phyloP scores from a whole-genome alignment of 2,888 invertebrate species.

The Panzeria rudis region DNA sequence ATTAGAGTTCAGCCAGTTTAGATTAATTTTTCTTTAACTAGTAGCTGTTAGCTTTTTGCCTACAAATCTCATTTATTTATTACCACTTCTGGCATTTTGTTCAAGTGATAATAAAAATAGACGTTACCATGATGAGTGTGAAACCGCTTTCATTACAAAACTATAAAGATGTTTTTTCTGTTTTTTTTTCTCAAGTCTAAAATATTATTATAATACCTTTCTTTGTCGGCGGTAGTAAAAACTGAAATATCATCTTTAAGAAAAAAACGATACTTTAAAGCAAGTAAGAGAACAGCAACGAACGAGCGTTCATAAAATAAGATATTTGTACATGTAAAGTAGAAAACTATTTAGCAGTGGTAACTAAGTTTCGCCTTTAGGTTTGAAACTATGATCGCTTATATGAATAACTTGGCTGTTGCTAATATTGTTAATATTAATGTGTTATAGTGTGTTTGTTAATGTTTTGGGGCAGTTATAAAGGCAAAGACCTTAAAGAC shows the following conservation, averaged over 20 bases:
- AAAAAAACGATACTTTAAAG: slow-evolving; percentile 35
- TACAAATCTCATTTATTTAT: slow-evolving; percentile 4
- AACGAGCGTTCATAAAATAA: not conserved
- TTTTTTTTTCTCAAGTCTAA: slow-evolving; percentile 24
- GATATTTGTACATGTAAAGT: not conserved
- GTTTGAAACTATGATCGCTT: slow-evolving; percentile 40
- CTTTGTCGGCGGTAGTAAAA: slow-evolving; percentile 65
- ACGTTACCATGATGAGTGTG: slow-evolving; percentile 51
- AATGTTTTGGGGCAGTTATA: slow-evolving; percentile 32
- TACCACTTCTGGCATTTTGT: slow-evolving; percentile 18
- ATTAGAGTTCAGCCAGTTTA: slow-evolving; percentile 35
- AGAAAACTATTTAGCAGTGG: slow-evolving; percentile 14
- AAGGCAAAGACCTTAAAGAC: slow-evolving; percentile 49
- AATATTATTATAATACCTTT: slow-evolving; percentile 50
- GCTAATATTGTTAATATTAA: not conserved
- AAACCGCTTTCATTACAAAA: slow-evolving; percentile 47
- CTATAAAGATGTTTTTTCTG: not conserved
- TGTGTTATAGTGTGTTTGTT: not conserved
- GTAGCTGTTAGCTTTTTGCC: not conserved
- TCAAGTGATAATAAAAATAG: slow-evolving; percentile 51
- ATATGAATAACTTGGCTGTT: slow-evolving; percentile 1
- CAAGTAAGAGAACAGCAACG: not conserved
- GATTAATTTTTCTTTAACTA: not conserved
- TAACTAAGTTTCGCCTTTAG: slow-evolving; percentile 51
- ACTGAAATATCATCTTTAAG: not conserved